Evolutionary conservation across 2,113 vertebrate genomes (phyloP).

Genomic region (Toxotes jaculatrix): DNA sequence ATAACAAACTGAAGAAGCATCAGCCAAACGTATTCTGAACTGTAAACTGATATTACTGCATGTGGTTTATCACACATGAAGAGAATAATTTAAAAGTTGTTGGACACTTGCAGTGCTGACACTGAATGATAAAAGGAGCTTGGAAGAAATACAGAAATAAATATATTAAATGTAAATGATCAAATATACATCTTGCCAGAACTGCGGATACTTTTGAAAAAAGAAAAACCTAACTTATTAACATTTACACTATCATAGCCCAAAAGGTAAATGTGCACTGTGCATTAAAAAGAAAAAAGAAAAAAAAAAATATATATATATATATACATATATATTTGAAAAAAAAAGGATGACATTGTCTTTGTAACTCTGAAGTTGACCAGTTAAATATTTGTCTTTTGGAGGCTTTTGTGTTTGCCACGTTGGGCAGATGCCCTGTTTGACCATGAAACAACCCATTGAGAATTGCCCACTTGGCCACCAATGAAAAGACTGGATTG

Average conservation of each 20-base stretch:
- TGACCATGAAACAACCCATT: constrained; percentile 73
- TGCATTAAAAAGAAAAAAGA: neutral
- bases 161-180: neutral
- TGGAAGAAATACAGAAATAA: neutral
- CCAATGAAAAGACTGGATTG: constrained; percentile 73
- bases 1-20: neutral
- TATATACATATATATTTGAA: neutral
- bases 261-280: neutral
- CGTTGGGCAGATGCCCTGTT: constrained; percentile 71
- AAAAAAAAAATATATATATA: no score
- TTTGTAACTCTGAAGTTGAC: constrained; percentile 49
- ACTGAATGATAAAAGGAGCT: neutral
- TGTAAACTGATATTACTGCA: neutral
- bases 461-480: constrained; percentile 76
- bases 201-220: neutral
- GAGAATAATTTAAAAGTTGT: neutral
- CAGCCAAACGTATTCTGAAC: neutral
- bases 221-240: neutral
- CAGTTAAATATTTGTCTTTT: constrained; percentile 71
- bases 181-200: neutral
- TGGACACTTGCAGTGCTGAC: neutral
- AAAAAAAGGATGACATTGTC: constrained; percentile 1
- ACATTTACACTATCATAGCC: neutral
- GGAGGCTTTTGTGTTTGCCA: constrained; percentile 57
- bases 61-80: neutral